phyloP scores from a whole-genome alignment of 1,140 invertebrate species.

The Dolichoris vasculosae region DNA sequence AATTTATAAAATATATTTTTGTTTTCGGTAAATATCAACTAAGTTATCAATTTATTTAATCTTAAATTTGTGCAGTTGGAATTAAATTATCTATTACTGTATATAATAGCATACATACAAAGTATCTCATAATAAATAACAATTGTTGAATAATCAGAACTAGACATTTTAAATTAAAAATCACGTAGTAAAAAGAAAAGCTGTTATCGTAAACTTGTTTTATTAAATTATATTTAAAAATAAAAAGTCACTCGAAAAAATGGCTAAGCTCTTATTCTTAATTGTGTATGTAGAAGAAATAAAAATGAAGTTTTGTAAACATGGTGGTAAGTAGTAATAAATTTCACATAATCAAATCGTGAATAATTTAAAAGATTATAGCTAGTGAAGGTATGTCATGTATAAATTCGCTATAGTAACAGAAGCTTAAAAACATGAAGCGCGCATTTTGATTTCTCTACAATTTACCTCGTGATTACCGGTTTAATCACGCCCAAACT shows the following conservation, averaged over 20 bases:
- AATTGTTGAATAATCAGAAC: neutral
- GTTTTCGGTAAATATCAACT: no score
- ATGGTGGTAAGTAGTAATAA: constrained; percentile 45
- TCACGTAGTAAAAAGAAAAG: neutral
- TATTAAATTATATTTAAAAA: constrained; percentile 7
- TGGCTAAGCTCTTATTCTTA: neutral
- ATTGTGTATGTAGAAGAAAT: neutral
- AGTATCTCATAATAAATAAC: no score
- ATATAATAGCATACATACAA: no score
- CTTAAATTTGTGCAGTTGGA: no score
- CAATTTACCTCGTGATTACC: constrained; percentile 16
- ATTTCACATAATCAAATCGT: constrained; percentile 51
- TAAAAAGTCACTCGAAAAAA: constrained; percentile 3
- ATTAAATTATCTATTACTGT: no score
- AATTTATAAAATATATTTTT: no score
- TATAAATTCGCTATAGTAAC: neutral
- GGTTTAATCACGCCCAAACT: constrained; percentile 63
- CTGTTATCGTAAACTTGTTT: neutral
- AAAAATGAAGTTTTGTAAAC: constrained; percentile 14
- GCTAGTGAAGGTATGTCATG: constrained; percentile 14
- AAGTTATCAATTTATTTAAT: no score
- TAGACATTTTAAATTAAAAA: neutral
- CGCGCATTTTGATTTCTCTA: constrained; percentile 33
- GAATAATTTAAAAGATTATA: constrained; percentile 47
- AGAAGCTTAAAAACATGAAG: constrained; percentile 9